These are phyloP conservation scores for Frankliniella fusca DNA, from an alignment of 2,888 invertebrate genomes.

Conservation along the genomic window DNA sequence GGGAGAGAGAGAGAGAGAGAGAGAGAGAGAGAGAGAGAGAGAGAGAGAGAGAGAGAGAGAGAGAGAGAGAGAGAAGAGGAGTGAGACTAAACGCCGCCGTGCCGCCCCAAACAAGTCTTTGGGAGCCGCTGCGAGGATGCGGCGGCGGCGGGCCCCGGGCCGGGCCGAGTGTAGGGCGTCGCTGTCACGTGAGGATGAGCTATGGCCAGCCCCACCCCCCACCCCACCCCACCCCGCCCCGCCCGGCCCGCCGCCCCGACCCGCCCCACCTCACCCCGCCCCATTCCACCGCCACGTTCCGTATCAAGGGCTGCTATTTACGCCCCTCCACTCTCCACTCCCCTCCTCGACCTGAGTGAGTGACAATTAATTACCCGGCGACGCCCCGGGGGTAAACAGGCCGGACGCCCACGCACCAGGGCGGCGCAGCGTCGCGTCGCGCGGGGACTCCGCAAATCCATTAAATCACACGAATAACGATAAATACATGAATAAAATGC, in stretches of 20 bases:
- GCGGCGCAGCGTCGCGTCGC: background rate
- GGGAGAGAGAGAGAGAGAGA: no score
- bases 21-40: no score
- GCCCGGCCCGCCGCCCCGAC: background rate
- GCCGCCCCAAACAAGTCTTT: no score
- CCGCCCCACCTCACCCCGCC: background rate
- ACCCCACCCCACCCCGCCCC: background rate
- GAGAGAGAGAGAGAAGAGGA: no score
- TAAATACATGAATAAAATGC: background rate
- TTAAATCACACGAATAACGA: background rate
- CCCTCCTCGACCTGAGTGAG: background rate
- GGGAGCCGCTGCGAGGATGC: background rate
- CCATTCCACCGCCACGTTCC: background rate
- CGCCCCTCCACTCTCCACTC: background rate
- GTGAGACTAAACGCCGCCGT: no score
- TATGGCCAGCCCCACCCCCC: background rate
- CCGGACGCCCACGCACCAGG: background rate
- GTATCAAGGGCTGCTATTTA: background rate
- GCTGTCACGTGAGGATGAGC: conserved; percentile 12
- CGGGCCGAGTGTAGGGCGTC: background rate
- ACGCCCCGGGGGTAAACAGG: background rate
- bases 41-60: no score
- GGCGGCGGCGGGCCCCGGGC: background rate
- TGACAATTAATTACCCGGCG: conserved; percentile 14
- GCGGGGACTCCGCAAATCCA: background rate